Evolutionary conservation across 2,888 invertebrate species (phyloP), one percentile per base, ranked within the genome.

Genomic region (Folsomia candida): DNA sequence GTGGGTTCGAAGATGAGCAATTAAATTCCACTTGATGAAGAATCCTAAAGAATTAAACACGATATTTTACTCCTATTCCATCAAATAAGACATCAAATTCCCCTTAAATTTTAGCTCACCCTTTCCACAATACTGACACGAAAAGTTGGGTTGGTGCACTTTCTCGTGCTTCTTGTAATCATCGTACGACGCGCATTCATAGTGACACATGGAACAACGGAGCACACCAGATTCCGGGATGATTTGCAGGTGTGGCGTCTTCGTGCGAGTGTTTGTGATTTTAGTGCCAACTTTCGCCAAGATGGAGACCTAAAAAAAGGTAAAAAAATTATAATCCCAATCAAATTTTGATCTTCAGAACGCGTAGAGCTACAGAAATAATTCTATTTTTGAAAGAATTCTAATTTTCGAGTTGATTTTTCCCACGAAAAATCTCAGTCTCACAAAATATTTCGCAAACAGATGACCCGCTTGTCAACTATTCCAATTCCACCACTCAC

Each of bases 1-100:
- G 81, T 88, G 88, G 14, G 87, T 88, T 67, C 88, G 81, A 37
- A 87, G 82, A 79, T 88, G 87, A 11, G 87, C 87, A 68, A 80
- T 78, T 60, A 80, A 76, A 69, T 80, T 80, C 80, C 80, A 80
- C 67, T 80, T 80, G 72, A 80, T 80, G 71, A 80, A 80, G 70
- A 80, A 80, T 63, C 79, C 79, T n/a, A n/a, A n/a, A n/a, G n/a
- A n/a, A n/a, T n/a, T n/a, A n/a, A n/a, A n/a, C n/a, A n/a, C n/a
- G n/a, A n/a, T n/a, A n/a, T n/a, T n/a, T n/a, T n/a, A n/a, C n/a
- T n/a, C n/a, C n/a, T n/a, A n/a, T n/a, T n/a, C n/a, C n/a, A n/a
- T n/a, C n/a, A n/a, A n/a, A n/a, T n/a, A n/a, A n/a, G n/a, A n/a
- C n/a, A n/a, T n/a, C n/a, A n/a, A n/a, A n/a, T n/a, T n/a, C n/a